Evolutionary conservation across 2,113 vertebrate species (phyloP), one percentile per base, ranked within the genome.

Genomic region (Pogona vitticeps): DNA sequence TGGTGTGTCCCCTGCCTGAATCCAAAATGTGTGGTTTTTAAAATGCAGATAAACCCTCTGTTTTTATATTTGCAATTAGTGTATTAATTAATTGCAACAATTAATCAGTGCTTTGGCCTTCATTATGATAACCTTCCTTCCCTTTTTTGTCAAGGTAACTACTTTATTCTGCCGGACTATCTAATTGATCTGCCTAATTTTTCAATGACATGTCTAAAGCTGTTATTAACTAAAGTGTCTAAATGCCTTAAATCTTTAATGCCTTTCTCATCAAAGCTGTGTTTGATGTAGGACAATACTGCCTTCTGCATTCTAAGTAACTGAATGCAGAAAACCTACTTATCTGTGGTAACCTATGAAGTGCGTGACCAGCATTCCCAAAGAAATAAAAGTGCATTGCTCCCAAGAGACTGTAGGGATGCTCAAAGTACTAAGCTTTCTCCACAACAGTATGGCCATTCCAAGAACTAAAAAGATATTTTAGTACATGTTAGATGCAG

Each of bases 161-260:
- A 46, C 79, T 86, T 86, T 38, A 79, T 79, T 86, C 68, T 81
- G 59, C 28, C 18, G 15, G 20, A 23, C 38, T 86, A n/a, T 61
- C 84, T 82, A 81, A 75, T 65, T 81, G 70, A 86, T 67, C 70
- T 86, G 31, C 58, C n/a, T 65, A 86, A 86, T 86, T 75, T n/a
- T 21, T 81, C 85, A 81, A 28, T 67, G 78, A 63, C 70, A 65
- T 5, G 21, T 56, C 52, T 81, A 81, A 56, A 65, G 72, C 70
- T 36, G 59, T 75, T 81, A 81, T 81, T 86, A 82, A 65, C 78
- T 82, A 38, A 73, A 36, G 78, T 46, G 20, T 63, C 68, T 73
- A 80, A 82, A 81, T 82, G 85, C 40, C 85, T 56, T 76, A 33
- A 81, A 63, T 81, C 78, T 86, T 86, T 52, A 81, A 81, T 82